phyloP scores from a whole-genome alignment of 2,797 vertebrate genomes.

The Nothura maculosa region DNA sequence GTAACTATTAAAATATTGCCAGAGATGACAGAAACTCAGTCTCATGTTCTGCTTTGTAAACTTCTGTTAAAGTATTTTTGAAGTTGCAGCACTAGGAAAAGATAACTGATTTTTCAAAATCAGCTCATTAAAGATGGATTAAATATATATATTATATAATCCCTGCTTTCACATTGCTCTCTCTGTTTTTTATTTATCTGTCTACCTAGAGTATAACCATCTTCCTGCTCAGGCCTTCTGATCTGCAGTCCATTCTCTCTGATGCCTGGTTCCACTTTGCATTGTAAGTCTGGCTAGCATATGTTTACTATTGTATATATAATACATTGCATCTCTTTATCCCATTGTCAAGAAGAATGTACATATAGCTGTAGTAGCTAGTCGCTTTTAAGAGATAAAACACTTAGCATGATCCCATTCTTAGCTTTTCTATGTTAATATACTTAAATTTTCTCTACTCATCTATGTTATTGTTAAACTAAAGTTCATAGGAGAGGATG shows the following conservation, averaged over 20 bases:
- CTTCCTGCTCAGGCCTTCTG: conserved; percentile 83
- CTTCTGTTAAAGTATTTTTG: neutral
- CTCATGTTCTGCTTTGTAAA: neutral
- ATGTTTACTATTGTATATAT: neutral
- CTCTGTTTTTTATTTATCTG: neutral
- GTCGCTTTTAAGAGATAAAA: neutral
- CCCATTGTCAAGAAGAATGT: neutral
- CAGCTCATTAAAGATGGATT: too few relatives aligned
- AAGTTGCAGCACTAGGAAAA: neutral
- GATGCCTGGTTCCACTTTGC: conserved; percentile 87
- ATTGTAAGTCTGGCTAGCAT: conserved; percentile 76
- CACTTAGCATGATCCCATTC: too few relatives aligned
- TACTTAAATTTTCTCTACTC: neutral
- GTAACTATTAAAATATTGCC: neutral
- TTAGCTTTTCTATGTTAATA: neutral
- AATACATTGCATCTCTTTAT: neutral
- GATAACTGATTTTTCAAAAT: too few relatives aligned
- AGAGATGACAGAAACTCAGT: neutral
- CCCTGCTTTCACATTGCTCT: neutral
- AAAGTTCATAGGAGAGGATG: neutral
- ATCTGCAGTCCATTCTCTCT: conserved; percentile 83
- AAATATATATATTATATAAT: neutral
- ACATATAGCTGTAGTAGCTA: neutral
- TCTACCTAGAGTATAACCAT: conserved; percentile 80
- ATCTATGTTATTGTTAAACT: neutral